Evolutionary conservation across 2,888 invertebrate genomes (phyloP).

Genomic region (Crioceris asparagi): DNA sequence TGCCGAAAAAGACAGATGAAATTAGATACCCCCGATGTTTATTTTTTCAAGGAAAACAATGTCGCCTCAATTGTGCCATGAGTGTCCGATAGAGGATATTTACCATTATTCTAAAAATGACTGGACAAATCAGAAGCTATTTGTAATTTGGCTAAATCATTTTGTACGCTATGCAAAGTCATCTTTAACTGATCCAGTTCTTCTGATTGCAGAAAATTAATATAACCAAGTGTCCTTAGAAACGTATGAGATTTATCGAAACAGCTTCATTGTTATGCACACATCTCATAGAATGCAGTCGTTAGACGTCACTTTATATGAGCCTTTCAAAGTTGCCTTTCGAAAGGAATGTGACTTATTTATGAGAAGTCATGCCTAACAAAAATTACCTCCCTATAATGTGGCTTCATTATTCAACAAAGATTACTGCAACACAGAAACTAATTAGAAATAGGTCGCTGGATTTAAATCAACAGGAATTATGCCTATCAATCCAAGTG

Average conservation of each 20-base stretch:
- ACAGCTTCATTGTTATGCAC: neutral
- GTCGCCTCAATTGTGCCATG: too few relatives aligned
- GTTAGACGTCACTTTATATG: constrained; percentile 1
- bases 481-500: constrained; percentile 1
- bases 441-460: constrained; percentile 6
- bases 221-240: constrained; percentile 3
- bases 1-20: neutral
- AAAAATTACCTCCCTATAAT: neutral
- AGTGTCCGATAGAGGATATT: neutral
- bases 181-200: neutral
- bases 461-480: constrained; percentile 7
- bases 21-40: neutral
- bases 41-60: neutral
- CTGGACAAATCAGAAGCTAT: neutral
- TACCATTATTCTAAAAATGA: neutral
- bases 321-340: constrained; percentile 1
- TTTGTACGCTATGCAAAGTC: constrained; percentile 1
- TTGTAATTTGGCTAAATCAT: constrained; percentile 2
- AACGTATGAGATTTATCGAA: neutral
- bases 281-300: too few relatives aligned
- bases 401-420: neutral
- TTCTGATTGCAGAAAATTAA: neutral
- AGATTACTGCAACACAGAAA: constrained; percentile 4
- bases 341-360: constrained; percentile 2
- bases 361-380: constrained; percentile 2